phyloP scores from a whole-genome alignment of 2,113 vertebrate species.

The Pogona vitticeps region DNA sequence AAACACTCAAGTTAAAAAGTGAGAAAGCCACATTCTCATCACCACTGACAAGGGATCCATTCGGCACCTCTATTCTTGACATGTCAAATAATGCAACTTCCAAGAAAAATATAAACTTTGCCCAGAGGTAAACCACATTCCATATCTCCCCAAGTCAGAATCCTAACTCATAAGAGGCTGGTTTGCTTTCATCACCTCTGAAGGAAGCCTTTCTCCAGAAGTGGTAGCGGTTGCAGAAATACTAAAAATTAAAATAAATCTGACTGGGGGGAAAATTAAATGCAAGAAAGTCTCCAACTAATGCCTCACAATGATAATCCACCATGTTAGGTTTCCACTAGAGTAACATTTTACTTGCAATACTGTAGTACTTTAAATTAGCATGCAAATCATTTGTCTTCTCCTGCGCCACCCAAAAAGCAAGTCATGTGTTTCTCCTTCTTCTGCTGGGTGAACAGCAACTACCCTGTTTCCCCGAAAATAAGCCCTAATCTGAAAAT shows the following conservation, averaged over 20 bases:
- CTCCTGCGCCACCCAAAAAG: constrained; percentile 15
- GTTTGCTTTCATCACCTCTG: constrained; percentile 20
- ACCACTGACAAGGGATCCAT: not conserved
- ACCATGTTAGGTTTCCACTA: not conserved
- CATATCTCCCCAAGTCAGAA: not conserved
- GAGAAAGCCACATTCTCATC: not conserved
- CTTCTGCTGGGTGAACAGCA: constrained; percentile 7
- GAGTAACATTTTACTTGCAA: not conserved
- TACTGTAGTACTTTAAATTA: not conserved
- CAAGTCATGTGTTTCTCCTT: constrained; percentile 5
- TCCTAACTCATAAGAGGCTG: constrained; percentile 15
- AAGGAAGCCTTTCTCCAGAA: constrained; percentile 26
- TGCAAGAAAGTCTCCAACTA: accelerated
- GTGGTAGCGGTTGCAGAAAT: not conserved
- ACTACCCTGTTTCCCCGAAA: too few relatives aligned
- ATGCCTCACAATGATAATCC: not conserved
- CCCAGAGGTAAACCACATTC: not conserved
- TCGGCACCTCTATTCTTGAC: not conserved
- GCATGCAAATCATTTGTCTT: constrained; percentile 20
- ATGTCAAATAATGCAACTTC: constrained; percentile 5
- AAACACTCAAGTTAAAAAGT: not conserved
- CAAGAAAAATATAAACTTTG: constrained; percentile 23
- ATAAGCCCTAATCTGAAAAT: too few relatives aligned
- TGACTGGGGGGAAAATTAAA: not conserved
- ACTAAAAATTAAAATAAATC: constrained; percentile 23